Evolutionary conservation across 2,113 vertebrate genomes (phyloP), one percentile per base, ranked within the genome.

Genomic region (Bettongia penicillata): DNA sequence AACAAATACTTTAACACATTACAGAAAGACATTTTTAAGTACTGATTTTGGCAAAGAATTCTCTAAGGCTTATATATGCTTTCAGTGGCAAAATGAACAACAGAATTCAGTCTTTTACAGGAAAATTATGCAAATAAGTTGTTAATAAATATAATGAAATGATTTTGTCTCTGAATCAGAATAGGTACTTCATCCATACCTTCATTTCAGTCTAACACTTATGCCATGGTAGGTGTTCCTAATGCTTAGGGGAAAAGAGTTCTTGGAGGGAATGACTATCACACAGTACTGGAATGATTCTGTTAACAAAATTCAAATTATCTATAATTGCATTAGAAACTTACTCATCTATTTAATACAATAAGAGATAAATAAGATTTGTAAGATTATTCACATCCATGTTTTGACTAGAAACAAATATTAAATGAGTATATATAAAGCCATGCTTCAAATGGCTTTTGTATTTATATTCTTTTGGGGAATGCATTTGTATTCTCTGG

Each of bases 1-100:
- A 68, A 68, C 16, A 84, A 77, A 77, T 84, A 43, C 22, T 22
- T 77, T n/a, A 84, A 50, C 4, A 12, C 50, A 50, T 25, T 93
- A 89, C 52, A 84, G 37, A n/a, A 84, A 89, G 31, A 31, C n/a
- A 28, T 43, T 53, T 98, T 98, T 97, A 97, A 96, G 96, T 98
- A 97, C 97, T 98, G 97, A 77, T 98, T 97, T 98, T 98, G 97
- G 97, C 97, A 96, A 31, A 68, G 61, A 84, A 96, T 55, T 51
- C 90, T 93, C 61, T 57, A 93, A 97, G 93, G 95, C 97, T 97
- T 96, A 96, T 96, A 96, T 94, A 94, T 90, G 95, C 95, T 98
- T 98, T 98, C 97, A 96, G 97, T 50, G 23, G 95, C 90, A 97
- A 97, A 97, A 95, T 89, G 95, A 98, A 98, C 98, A 98, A 98